Evolutionary conservation across 1,140 invertebrate genomes (phyloP).

Genomic region (Globodera ellingtonae): DNA sequence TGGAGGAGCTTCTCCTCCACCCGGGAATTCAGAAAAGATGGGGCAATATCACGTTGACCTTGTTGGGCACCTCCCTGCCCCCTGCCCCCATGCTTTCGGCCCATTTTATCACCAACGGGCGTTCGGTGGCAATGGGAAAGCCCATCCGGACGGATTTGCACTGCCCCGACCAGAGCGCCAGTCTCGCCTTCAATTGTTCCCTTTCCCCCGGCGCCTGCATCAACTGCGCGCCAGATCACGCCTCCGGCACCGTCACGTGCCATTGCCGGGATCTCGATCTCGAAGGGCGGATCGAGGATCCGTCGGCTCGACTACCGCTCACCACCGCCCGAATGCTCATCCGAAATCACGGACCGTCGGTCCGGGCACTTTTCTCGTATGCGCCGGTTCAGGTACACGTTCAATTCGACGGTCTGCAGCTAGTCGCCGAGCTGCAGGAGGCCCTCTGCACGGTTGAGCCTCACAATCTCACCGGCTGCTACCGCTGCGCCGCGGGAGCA

Average conservation of each 20-base stretch:
- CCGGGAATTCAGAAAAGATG: not conserved
- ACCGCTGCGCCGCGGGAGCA: not conserved
- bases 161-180: not conserved
- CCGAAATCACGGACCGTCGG: not conserved
- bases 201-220: not conserved
- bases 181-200: not conserved
- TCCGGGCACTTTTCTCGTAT: not conserved
- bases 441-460: not conserved
- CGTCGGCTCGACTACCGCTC: not conserved
- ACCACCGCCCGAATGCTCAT: not conserved
- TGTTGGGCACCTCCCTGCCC: not conserved
- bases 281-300: not conserved
- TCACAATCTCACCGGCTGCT: not conserved
- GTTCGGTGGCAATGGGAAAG: not conserved
- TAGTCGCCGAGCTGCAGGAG: not conserved
- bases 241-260: not conserved
- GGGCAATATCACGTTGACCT: not conserved
- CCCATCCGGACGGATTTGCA: not conserved
- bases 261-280: conserved; percentile 4
- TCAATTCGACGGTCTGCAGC: not conserved
- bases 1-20: not conserved
- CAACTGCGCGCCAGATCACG: not conserved
- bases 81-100: not conserved
- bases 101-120: not conserved
- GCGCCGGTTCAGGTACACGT: conserved; percentile 6